Evolutionary conservation across 2,888 invertebrate genomes (phyloP).

Genomic region (Mechanitis messenoides): DNA sequence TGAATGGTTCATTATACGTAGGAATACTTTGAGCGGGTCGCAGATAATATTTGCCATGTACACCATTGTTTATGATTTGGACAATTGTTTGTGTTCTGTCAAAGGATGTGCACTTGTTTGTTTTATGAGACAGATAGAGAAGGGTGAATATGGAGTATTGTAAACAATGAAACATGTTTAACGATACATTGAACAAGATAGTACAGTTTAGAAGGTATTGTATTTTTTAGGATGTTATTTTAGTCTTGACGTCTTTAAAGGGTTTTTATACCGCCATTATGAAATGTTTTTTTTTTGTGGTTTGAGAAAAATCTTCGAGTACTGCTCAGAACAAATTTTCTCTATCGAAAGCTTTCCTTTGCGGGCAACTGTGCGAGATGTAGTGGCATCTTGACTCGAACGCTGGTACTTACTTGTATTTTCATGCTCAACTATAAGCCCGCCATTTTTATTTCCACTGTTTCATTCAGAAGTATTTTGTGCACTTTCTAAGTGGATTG

Average conservation of each 20-base stretch:
- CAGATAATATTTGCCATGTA: conserved; percentile 73
- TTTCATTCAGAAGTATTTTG: conserved; percentile 38
- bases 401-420: conserved; percentile 47
- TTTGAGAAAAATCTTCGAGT: conserved; percentile 40
- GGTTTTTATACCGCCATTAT: conserved; percentile 16
- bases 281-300: conserved; percentile 29
- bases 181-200: conserved; percentile 19
- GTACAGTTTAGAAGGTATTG: conserved; percentile 9
- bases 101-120: conserved; percentile 75
- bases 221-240: conserved; percentile 12
- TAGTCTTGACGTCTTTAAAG: conserved; percentile 11
- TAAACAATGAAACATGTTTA: conserved; percentile 46
- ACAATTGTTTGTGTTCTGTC: conserved; percentile 74
- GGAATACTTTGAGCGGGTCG: conserved; percentile 64
- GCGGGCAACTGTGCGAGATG: conserved; percentile 48
- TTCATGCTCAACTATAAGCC: conserved; percentile 45
- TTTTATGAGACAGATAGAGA: conserved; percentile 47
- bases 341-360: conserved; percentile 53
- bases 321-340: conserved; percentile 47
- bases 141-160: conserved; percentile 37
- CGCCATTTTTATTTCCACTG: conserved; percentile 42
- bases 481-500: conserved; percentile 36
- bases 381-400: conserved; percentile 58
- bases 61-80: conserved; percentile 75
- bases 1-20: conserved; percentile 75